Evolutionary conservation across 2,888 invertebrate genomes (phyloP).

Genomic region (Cyclophora albipunctata): DNA sequence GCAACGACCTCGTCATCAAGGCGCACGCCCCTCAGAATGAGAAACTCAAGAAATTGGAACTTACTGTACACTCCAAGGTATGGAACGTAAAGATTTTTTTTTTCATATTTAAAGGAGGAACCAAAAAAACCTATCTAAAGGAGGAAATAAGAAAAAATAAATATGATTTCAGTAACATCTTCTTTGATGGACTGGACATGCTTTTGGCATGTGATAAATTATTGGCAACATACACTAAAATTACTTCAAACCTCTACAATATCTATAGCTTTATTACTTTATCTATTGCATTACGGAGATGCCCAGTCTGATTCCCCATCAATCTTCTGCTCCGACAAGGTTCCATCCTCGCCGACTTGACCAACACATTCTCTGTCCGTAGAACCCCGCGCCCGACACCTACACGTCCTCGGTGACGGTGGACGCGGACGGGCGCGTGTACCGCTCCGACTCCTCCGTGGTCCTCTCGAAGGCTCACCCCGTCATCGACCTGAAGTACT

Average conservation of each 20-base stretch:
- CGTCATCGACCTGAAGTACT: slow-evolving; percentile 71
- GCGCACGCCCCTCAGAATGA: slow-evolving; percentile 58
- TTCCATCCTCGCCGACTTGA: neutral
- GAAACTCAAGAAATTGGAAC: slow-evolving; percentile 61
- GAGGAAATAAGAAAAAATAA: no score
- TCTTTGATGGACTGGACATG: no score
- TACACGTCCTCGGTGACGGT: slow-evolving; percentile 50
- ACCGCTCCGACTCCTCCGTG: slow-evolving; percentile 70
- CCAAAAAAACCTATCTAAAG: no score
- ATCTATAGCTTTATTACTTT: no score
- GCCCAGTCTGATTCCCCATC: no score
- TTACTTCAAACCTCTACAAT: no score
- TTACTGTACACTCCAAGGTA: slow-evolving; percentile 66
- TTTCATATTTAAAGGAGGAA: neutral
- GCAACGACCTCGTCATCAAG: slow-evolving; percentile 37
- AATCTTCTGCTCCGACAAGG: no score
- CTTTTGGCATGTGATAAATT: no score
- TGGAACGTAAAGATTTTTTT: neutral
- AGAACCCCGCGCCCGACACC: slow-evolving; percentile 56
- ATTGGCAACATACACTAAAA: no score
- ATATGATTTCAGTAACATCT: no score
- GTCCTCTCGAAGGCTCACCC: slow-evolving; percentile 72
- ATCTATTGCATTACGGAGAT: no score
- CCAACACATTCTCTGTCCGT: slow-evolving; percentile 2
- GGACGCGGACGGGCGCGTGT: slow-evolving; percentile 75